These are phyloP conservation scores for Lampropteryx suffumata DNA, from an alignment of 2,888 invertebrate genomes.

Conservation along the genomic window DNA sequence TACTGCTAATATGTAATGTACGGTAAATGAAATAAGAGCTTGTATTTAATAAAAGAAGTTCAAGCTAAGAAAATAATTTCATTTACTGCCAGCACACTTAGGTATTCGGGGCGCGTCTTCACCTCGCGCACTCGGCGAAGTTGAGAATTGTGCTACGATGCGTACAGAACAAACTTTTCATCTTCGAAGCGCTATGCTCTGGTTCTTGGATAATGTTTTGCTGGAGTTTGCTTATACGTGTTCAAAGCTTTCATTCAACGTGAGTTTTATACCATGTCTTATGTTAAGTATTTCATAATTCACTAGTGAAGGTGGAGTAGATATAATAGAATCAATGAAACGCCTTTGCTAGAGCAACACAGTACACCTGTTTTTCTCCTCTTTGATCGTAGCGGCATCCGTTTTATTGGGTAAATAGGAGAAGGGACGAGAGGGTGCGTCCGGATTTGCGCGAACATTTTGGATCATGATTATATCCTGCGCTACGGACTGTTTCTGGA, in stretches of 20 bases:
- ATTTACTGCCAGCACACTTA: conserved; percentile 26
- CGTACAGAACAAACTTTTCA: conserved; percentile 26
- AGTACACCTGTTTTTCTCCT: no score
- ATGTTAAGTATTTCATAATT: not conserved
- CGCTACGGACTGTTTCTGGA: no score
- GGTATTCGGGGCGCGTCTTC: conserved; percentile 21
- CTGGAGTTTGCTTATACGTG: conserved; percentile 17
- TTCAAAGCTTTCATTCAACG: conserved; percentile 7
- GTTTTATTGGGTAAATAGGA: no score
- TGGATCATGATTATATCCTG: no score
- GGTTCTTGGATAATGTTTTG: conserved; percentile 21
- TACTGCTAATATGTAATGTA: no score
- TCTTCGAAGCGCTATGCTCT: conserved; percentile 16
- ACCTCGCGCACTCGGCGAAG: conserved; percentile 16
- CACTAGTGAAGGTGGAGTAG: no score
- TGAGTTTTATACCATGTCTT: not conserved
- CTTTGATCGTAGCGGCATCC: no score
- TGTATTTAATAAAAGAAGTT: not conserved
- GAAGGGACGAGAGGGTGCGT: no score
- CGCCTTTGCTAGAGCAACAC: no score
- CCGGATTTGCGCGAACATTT: no score
- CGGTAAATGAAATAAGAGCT: no score
- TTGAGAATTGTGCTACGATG: conserved; percentile 21
- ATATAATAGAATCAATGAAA: no score
- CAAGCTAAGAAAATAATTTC: conserved; percentile 16